phyloP scores from a whole-genome alignment of 1,140 invertebrate species.

The Oppia nitens region DNA sequence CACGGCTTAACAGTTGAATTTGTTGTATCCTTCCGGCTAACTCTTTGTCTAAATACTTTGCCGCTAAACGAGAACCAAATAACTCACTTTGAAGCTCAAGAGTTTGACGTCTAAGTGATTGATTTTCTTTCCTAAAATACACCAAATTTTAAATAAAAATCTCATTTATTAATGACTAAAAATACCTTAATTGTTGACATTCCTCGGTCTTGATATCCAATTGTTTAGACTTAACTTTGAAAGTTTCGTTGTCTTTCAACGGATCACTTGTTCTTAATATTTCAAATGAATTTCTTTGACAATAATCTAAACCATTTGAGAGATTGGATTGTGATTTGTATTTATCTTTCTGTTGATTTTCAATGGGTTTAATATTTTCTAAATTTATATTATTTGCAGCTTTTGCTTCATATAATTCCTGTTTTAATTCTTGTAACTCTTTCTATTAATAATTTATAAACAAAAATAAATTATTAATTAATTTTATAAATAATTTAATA shows the following conservation, averaged over 20 bases:
- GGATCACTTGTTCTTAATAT: neutral
- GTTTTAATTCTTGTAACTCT: neutral
- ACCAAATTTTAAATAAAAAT: neutral
- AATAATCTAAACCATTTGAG: too few species aligned
- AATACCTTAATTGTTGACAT: neutral
- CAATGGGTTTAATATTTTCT: neutral
- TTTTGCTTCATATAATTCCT: neutral
- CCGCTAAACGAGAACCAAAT: constrained; percentile 59
- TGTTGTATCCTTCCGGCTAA: constrained; percentile 70
- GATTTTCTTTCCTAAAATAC: constrained; percentile 1
- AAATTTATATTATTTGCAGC: neutral
- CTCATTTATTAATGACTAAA: neutral
- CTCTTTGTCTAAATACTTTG: constrained; percentile 71
- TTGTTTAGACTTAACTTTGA: neutral
- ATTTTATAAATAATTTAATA: too few species aligned
- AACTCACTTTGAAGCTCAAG: constrained; percentile 58
- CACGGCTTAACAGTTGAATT: constrained; percentile 52
- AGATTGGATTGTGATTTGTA: neutral
- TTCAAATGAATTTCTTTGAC: neutral
- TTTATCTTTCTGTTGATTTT: neutral
- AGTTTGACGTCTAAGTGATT: constrained; percentile 29
- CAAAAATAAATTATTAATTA: too few species aligned
- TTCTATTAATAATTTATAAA: neutral
- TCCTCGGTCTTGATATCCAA: neutral
- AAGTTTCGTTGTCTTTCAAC: neutral